Base-by-base conservation (phyloP, 2,888 invertebrate genomes). In the Phanerotoma sp. region DNA sequence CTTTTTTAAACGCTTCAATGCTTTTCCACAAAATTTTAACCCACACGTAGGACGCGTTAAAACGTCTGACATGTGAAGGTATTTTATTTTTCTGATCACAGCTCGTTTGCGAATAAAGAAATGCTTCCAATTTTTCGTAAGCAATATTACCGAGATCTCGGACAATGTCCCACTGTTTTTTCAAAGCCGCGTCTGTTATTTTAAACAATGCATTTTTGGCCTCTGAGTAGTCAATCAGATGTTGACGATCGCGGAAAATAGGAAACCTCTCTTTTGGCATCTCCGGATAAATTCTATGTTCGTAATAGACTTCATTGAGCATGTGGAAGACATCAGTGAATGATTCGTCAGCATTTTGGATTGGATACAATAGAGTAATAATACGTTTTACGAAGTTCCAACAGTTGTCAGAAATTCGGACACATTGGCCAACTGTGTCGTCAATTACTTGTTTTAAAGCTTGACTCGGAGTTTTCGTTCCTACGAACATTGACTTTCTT, bases 1-100 rank as follows among this genome's bases (percentile, higher is more conserved):
- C 11, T 42, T 72, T 77, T 57, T 75, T 77, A 46, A 74, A 74
- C 10, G 70, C 67, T 3, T 70, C 66, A n/a, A 77, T 48, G 21
- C 68, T 70, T n/a, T 53, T 63, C 37, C 62, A 67, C n/a, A 77
- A 51, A 40, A 73, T 61, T 66, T 75, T 77, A 0, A 66, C 52
- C 74, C 74, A 76, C 1, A 58, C 16, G 41, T 71, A 69, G 28
- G 63, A 64, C 5, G 69, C 65, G 13, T 61, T 60, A 52, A 71
- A 77, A 16, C 60, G 64, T 20, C 54, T 57, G 0, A 77, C 56
- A 44, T 77, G 71, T 5, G 51, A 38, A 11, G 77, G 77, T n/a
- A n/a, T n/a, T n/a, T n/a, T n/a, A n/a, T n/a, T n/a, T n/a, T n/a
- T n/a, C n/a, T n/a, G n/a, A n/a, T n/a, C n/a, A n/a, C n/a, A n/a